These are phyloP conservation scores for Amazona ochrocephala DNA, from an alignment of 2,797 vertebrate species.

Conservation along the genomic window DNA sequence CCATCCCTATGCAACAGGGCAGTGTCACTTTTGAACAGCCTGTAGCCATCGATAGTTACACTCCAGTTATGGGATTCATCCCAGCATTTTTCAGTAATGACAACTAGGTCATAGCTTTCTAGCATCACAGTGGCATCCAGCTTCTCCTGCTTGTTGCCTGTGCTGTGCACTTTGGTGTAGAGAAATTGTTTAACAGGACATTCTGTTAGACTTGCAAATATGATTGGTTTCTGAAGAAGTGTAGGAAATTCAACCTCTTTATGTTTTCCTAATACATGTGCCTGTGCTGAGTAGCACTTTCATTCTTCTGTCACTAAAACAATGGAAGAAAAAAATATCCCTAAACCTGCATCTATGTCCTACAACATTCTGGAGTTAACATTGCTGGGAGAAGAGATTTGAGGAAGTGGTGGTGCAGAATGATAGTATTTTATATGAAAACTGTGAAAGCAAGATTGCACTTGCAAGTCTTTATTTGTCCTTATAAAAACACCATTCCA, in stretches of 20 bases:
- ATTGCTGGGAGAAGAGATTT: neutral
- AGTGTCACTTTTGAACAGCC: neutral
- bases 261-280: neutral
- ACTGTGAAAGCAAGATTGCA: neutral
- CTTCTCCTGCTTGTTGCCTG: neutral
- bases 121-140: neutral
- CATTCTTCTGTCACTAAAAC: neutral
- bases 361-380: rapidly evolving
- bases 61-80: rapidly evolving
- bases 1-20: neutral
- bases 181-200: neutral
- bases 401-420: neutral
- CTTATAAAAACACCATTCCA: neutral
- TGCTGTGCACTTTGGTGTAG: neutral
- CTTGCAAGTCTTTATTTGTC: neutral
- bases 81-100: neutral
- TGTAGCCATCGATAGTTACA: rapidly evolving
- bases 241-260: neutral
- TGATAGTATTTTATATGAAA: neutral
- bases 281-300: neutral
- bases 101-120: neutral
- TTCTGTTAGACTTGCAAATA: neutral
- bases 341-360: neutral
- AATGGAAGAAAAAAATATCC: neutral
- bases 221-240: neutral